Percentiles rank a stretch among this genome's conserved stretches.
Conservation (phyloP, 2,888 invertebrate genomes). For the Scaeva pyrastri region DNA sequence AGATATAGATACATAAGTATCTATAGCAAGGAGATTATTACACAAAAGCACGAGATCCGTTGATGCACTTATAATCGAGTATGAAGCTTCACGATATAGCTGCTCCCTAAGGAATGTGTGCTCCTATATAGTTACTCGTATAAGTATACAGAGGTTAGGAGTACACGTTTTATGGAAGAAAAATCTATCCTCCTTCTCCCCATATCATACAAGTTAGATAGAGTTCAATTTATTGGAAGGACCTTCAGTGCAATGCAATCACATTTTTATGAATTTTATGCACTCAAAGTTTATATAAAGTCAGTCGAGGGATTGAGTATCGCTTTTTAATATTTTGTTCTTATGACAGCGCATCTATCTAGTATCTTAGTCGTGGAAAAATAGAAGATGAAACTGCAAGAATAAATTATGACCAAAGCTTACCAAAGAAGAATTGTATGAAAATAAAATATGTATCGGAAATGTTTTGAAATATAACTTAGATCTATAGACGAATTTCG, state of each 20-base stretch:
- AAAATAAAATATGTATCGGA: too few relatives aligned
- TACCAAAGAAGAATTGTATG: too few relatives aligned
- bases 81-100: slow-evolving; percentile 14
- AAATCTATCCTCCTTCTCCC: neutral
- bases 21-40: neutral
- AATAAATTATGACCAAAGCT: too few relatives aligned
- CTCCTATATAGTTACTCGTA: too few relatives aligned
- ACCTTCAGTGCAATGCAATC: neutral
- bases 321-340: too few relatives aligned
- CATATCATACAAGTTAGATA: too few relatives aligned
- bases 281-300: neutral
- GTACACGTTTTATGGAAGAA: neutral
- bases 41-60: slow-evolving; percentile 15
- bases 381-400: too few relatives aligned
- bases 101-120: neutral
- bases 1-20: neutral
- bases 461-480: too few relatives aligned
- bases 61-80: slow-evolving; percentile 22
- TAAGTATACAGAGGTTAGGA: neutral
- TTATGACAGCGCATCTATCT: too few relatives aligned
- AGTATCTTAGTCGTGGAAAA: too few relatives aligned
- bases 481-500: too few relatives aligned
- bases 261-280: slow-evolving; percentile 7
- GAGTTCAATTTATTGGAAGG: neutral
- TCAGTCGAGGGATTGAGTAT: neutral